phyloP scores from a whole-genome alignment of 2,888 invertebrate species.

The Liopterus haemorrhoidalis region DNA sequence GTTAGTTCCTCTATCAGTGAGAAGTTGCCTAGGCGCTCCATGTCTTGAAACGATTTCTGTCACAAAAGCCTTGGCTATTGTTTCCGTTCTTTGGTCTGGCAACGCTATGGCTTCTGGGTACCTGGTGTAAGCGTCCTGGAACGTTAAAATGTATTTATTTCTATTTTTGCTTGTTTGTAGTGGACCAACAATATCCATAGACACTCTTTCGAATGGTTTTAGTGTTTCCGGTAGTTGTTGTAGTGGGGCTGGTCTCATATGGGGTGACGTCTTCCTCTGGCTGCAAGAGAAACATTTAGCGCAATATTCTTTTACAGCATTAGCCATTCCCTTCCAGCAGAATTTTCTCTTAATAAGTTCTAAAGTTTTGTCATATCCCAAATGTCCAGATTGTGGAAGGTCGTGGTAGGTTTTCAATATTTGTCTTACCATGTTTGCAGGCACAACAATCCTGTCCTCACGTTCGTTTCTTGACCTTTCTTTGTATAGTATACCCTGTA shows the following conservation, averaged over 20 bases:
- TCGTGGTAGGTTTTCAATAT: constrained; percentile 13
- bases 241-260: constrained; percentile 13
- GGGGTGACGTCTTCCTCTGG: constrained; percentile 13
- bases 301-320: constrained; percentile 6
- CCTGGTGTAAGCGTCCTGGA: constrained; percentile 1
- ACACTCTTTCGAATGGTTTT: constrained; percentile 7
- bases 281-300: constrained; percentile 14
- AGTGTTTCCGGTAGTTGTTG: constrained; percentile 4
- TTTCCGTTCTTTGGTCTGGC: constrained; percentile 6
- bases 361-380: constrained; percentile 8
- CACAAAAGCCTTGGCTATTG: constrained; percentile 6
- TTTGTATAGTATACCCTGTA: constrained; percentile 13
- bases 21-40: constrained; percentile 6
- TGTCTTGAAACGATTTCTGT: constrained; percentile 4
- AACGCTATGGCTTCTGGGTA: constrained; percentile 10
- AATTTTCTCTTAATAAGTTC: constrained; percentile 8
- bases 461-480: constrained; percentile 7
- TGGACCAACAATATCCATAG: constrained; percentile 8
- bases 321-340: constrained; percentile 16
- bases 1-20: constrained; percentile 8
- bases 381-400: constrained; percentile 15
- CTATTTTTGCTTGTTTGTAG: neutral
- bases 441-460: constrained; percentile 13
- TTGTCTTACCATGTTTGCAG: constrained; percentile 11
- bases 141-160: neutral